Evolutionary conservation across 2,113 vertebrate genomes (phyloP).

Genomic region (Turnix velox): DNA sequence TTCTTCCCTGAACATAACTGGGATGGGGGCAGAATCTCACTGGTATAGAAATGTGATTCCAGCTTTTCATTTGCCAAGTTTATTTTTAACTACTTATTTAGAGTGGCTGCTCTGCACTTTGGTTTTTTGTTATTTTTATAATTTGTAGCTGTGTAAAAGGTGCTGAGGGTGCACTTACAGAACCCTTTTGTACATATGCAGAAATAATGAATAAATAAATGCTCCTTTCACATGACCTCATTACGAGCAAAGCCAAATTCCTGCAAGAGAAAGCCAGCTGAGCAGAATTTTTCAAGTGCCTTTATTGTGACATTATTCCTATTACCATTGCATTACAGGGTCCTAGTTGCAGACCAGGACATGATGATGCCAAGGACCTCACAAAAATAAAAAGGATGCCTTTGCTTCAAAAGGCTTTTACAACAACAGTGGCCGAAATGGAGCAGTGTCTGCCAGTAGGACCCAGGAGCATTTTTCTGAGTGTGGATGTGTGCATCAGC

Average conservation of each 20-base stretch:
- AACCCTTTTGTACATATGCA: conserved; percentile 22
- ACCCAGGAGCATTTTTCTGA: background rate
- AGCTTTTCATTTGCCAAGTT: conserved; percentile 33
- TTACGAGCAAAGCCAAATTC: conserved; percentile 43
- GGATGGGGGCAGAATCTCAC: background rate
- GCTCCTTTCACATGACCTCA: conserved; percentile 47
- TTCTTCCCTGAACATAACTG: background rate
- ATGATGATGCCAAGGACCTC: background rate
- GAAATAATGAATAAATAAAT: conserved; percentile 49
- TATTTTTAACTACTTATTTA: conserved; percentile 48
- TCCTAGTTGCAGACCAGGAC: background rate
- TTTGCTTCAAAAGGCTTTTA: conserved; percentile 6
- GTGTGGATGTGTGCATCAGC: background rate
- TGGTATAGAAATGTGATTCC: background rate
- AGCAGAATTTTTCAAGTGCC: conserved; percentile 41
- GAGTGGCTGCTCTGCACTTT: conserved; percentile 24
- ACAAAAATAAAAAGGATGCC: background rate
- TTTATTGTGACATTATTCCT: background rate
- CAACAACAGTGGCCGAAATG: background rate
- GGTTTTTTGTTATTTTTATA: conserved; percentile 48
- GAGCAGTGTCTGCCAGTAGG: background rate
- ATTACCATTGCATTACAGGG: background rate
- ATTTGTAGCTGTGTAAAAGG: conserved; percentile 49
- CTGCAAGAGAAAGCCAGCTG: conserved; percentile 12
- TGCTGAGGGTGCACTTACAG: conserved; percentile 50